Conservation (phyloP, 2,888 invertebrate genomes). For the Candidula unifasciata region DNA sequence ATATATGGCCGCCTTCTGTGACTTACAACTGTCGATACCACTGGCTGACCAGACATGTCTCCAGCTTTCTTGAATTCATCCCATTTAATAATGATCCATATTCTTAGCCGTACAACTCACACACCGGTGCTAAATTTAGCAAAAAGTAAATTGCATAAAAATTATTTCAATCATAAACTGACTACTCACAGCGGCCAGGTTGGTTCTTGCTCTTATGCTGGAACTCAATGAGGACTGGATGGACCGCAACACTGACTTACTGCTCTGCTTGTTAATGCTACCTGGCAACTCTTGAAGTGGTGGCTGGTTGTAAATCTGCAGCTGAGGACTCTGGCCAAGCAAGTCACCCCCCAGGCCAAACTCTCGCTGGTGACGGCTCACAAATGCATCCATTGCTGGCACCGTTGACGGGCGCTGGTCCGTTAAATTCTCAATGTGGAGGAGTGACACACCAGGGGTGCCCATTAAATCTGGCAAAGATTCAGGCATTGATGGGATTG, state of each 20-base stretch:
- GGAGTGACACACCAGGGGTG: slow-evolving; percentile 39
- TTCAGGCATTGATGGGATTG: slow-evolving; percentile 66
- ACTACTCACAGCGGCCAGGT: slow-evolving; percentile 33
- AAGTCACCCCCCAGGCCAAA: slow-evolving; percentile 38
- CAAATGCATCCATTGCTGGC: slow-evolving; percentile 43
- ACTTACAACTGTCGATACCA: too few species aligned
- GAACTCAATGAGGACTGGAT: slow-evolving; percentile 49
- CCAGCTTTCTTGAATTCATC: too few species aligned
- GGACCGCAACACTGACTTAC: slow-evolving; percentile 23
- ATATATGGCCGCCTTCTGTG: too few species aligned
- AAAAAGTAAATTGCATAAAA: too few species aligned
- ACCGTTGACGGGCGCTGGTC: slow-evolving; percentile 47
- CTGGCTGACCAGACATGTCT: too few species aligned
- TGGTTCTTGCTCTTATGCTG: slow-evolving; percentile 40
- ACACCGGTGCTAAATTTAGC: too few species aligned
- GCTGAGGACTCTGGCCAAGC: background rate
- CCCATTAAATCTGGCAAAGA: slow-evolving; percentile 64
- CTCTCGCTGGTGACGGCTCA: slow-evolving; percentile 40
- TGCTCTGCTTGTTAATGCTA: slow-evolving; percentile 9
- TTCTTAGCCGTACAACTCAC: too few species aligned
- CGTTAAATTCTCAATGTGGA: slow-evolving; percentile 46
- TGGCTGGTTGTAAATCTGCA: background rate
- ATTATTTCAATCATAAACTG: too few species aligned
- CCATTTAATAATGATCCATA: too few species aligned
- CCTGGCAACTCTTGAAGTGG: slow-evolving; percentile 10